Conservation (phyloP, 2,888 invertebrate species). For the Rhagonycha fulva region DNA sequence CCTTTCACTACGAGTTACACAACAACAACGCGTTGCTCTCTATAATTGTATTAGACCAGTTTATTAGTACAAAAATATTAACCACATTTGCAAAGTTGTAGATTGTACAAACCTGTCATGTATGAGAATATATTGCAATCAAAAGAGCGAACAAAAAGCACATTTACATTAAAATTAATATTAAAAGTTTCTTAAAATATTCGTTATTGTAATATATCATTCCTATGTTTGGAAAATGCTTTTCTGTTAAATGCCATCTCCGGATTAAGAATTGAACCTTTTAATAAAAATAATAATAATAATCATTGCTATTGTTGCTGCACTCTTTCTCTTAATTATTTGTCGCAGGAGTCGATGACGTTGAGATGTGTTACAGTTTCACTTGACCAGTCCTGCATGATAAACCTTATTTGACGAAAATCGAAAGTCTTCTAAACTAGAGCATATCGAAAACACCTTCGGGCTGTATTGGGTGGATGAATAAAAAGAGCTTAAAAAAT, state of each 20-base stretch:
- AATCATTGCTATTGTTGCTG: background rate
- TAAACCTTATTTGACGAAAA: constrained; percentile 46
- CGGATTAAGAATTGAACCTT: background rate
- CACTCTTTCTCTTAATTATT: constrained; percentile 7
- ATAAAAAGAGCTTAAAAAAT: constrained; percentile 14
- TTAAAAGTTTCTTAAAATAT: background rate
- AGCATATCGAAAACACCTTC: constrained; percentile 37
- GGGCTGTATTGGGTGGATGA: constrained; percentile 22
- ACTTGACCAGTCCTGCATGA: constrained; percentile 42
- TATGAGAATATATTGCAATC: background rate
- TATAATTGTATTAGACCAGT: constrained; percentile 35
- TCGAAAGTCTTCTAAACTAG: constrained; percentile 45
- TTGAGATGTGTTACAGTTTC: constrained; percentile 40
- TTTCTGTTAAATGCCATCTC: background rate
- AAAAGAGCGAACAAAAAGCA: background rate
- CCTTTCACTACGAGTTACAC: constrained; percentile 55
- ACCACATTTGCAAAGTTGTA: background rate
- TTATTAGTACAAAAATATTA: constrained; percentile 2
- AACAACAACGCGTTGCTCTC: constrained; percentile 38
- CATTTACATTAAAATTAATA: background rate
- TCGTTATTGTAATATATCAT: background rate
- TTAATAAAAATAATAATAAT: background rate
- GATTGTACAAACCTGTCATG: background rate
- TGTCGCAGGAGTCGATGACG: constrained; percentile 20
- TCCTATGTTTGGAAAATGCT: background rate